Evolutionary conservation across 2,113 vertebrate genomes (phyloP).

Genomic region (Athene noctua): DNA sequence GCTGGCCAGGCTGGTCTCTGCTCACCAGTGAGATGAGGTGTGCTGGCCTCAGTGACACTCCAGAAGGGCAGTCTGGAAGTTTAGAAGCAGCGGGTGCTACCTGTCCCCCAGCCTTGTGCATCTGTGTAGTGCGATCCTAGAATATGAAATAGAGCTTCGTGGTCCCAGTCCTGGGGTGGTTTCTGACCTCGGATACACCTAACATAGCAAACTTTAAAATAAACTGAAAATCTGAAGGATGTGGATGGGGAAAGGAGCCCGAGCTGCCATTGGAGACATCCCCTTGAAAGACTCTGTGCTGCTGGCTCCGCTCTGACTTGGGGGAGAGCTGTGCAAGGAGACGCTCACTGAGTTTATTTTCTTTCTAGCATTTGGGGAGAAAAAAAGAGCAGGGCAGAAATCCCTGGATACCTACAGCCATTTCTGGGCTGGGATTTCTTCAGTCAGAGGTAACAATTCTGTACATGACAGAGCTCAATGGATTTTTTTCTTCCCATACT

Average conservation of each 20-base stretch:
- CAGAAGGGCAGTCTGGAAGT: not conserved
- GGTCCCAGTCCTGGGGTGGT: not conserved
- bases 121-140: not conserved
- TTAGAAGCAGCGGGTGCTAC: not conserved
- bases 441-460: not conserved
- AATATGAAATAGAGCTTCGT: not conserved
- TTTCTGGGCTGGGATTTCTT: not conserved
- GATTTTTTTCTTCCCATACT: not conserved
- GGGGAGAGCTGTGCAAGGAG: not conserved
- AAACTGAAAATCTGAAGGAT: not conserved
- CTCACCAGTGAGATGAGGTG: not conserved
- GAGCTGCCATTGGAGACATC: not conserved
- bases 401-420: not conserved
- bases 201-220: not conserved
- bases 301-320: not conserved
- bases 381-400: not conserved
- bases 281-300: not conserved
- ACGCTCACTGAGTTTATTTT: not conserved
- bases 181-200: not conserved
- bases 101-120: not conserved
- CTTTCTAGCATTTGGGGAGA: not conserved
- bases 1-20: not conserved
- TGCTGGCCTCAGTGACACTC: not conserved
- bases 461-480: not conserved
- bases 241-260: not conserved